Evolutionary conservation across 92 coral and sea anemone genomes (phyloP).

Genomic region (Montipora capitata): DNA sequence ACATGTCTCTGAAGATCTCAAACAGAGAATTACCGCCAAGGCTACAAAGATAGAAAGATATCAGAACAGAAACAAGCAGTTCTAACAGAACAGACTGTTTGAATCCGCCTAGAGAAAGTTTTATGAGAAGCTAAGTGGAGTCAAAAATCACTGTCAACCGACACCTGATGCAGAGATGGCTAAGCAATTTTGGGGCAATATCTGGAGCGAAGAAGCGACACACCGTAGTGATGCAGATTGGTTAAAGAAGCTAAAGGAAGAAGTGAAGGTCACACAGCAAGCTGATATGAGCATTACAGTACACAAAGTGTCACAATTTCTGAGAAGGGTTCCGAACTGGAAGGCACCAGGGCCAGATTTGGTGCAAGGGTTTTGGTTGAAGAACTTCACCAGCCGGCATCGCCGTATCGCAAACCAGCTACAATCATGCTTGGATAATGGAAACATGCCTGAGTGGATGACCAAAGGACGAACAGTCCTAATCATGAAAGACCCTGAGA

Average conservation of each 20-base stretch:
- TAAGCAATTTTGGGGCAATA: too few relatives aligned
- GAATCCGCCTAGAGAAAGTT: too few relatives aligned
- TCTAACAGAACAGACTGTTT: too few relatives aligned
- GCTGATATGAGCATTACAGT: too few relatives aligned
- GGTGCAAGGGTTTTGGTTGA: constrained; percentile 65
- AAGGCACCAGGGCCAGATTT: constrained; percentile 57
- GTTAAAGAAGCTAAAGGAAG: too few relatives aligned
- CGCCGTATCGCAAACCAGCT: constrained; percentile 18
- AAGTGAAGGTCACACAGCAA: too few relatives aligned
- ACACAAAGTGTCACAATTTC: constrained; percentile 20
- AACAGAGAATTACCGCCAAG: not conserved
- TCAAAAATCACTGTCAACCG: too few relatives aligned
- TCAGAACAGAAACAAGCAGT: not conserved
- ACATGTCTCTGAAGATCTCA: too few relatives aligned
- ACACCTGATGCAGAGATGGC: too few relatives aligned
- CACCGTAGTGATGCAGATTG: too few relatives aligned
- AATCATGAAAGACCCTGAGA: constrained; percentile 49
- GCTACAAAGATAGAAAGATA: not conserved
- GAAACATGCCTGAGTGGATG: constrained; percentile 60
- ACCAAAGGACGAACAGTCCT: constrained; percentile 57
- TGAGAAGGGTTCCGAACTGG: constrained; percentile 55
- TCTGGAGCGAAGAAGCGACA: too few relatives aligned
- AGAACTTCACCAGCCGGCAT: not conserved
- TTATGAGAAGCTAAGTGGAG: too few relatives aligned
- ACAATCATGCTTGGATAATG: constrained; percentile 12